A percentile compares a stretch with the other conserved stretches of the same genome.
Conservation (phyloP, 2,113 vertebrate species). For the Oryzias curvinotus region DNA sequence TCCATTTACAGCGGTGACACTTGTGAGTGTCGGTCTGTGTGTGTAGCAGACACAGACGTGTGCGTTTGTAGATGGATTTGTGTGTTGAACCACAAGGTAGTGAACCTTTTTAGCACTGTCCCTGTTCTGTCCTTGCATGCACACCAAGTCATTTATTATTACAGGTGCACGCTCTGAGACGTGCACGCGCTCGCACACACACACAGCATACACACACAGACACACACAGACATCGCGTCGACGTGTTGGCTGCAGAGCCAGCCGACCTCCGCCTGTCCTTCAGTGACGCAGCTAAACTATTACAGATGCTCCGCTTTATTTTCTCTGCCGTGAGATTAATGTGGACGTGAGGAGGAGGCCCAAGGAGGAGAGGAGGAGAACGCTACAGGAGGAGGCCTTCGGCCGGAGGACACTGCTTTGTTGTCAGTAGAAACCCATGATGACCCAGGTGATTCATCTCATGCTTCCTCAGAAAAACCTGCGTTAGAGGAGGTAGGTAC, state of each 20-base stretch:
- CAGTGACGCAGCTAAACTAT: conserved; percentile 62
- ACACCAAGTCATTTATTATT: conserved; percentile 72
- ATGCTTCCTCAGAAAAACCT: conserved; percentile 16
- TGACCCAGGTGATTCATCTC: conserved; percentile 16
- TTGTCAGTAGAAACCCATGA: not conserved
- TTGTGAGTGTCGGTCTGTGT: not conserved
- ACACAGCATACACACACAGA: conserved; percentile 7
- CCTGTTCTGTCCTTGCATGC: conserved; percentile 76
- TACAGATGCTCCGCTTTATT: conserved; percentile 71
- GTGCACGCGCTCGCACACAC: conserved; percentile 7
- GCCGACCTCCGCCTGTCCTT: conserved; percentile 67
- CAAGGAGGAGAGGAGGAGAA: conserved; percentile 46
- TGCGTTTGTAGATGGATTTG: conserved; percentile 2
- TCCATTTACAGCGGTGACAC: too few relatives aligned
- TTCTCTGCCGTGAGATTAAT: conserved; percentile 68
- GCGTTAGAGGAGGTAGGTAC: conserved; percentile 1
- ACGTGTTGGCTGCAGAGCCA: conserved; percentile 36
- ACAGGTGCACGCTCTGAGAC: conserved; percentile 49
- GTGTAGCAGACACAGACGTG: not conserved
- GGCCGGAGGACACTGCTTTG: conserved; percentile 21
- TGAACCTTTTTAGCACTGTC: conserved; percentile 73
- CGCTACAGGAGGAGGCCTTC: conserved; percentile 6
- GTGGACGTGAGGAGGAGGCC: conserved; percentile 62
- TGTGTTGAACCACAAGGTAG: conserved; percentile 46
- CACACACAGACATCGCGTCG: conserved; percentile 15